A percentile compares a stretch with the other conserved stretches of the same genome.
These are phyloP conservation scores for Gonatopus flavifemur DNA, from an alignment of 1,140 invertebrate genomes.

Conservation along the genomic window DNA sequence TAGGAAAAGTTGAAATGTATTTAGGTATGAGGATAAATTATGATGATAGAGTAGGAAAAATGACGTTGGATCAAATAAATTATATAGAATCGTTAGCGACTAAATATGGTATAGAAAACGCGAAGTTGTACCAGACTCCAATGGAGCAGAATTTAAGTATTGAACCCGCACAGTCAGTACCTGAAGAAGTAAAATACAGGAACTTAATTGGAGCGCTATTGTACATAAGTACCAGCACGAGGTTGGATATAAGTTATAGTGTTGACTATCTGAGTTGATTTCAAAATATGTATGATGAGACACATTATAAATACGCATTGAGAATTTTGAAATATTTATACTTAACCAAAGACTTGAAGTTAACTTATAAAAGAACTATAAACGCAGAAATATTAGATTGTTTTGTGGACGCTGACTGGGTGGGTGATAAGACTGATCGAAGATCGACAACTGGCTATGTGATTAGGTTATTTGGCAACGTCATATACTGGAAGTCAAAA, in stretches of 20 bases:
- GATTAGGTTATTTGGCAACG: too few relatives aligned
- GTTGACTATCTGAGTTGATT: conserved; percentile 36
- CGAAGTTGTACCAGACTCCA: conserved; percentile 27
- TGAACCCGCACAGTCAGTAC: background rate
- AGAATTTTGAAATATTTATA: conserved; percentile 35
- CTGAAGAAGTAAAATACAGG: conserved; percentile 32
- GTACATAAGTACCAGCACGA: conserved; percentile 46
- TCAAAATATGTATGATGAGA: conserved; percentile 40
- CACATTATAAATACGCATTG: conserved; percentile 46
- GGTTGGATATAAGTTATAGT: conserved; percentile 37
- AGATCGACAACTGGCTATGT: conserved; percentile 46
- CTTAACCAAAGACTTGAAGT: conserved; percentile 30
- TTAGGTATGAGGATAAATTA: conserved; percentile 37
- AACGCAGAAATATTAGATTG: conserved; percentile 13
- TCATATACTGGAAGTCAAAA: too few relatives aligned
- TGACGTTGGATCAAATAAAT: conserved; percentile 40
- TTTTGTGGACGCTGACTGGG: conserved; percentile 53
- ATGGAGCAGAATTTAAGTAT: conserved; percentile 50
- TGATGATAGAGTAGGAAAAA: conserved; percentile 28
- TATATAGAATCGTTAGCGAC: conserved; percentile 47
- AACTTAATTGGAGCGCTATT: conserved; percentile 40
- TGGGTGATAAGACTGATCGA: conserved; percentile 34
- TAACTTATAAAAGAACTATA: background rate
- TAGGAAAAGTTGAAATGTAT: conserved; percentile 30
- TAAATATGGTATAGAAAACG: conserved; percentile 39